Evolutionary conservation across 2,888 invertebrate genomes (phyloP).

Genomic region (Boloria euphrosyne): DNA sequence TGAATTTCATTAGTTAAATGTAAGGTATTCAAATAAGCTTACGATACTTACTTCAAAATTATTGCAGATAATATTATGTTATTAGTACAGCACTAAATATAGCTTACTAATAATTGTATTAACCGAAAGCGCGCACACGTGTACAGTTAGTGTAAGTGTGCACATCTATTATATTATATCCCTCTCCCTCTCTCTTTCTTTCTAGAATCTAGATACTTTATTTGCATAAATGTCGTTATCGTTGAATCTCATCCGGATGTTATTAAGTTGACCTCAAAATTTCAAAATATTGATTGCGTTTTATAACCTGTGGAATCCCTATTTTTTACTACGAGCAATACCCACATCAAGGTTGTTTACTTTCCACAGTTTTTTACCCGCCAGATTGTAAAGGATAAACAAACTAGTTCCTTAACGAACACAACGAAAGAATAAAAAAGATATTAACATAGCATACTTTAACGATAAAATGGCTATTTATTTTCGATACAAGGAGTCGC

Average conservation of each 20-base stretch:
- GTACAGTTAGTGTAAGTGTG: no score
- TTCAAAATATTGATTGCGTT: conserved; percentile 39
- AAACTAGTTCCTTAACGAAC: conserved; percentile 34
- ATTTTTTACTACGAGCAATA: conserved; percentile 39
- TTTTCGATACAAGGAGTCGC: conserved; percentile 6
- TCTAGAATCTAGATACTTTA: no score
- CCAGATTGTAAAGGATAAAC: conserved; percentile 37
- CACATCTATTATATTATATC: no score
- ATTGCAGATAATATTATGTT: no score
- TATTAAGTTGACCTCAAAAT: conserved; percentile 23
- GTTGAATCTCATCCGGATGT: background rate
- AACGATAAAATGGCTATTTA: conserved; percentile 34
- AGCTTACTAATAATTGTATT: no score
- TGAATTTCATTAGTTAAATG: no score
- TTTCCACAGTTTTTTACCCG: conserved; percentile 38
- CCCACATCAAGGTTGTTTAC: conserved; percentile 42
- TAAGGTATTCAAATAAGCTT: no score
- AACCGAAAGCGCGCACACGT: no score
- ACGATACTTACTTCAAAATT: no score
- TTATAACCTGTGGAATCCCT: conserved; percentile 37
- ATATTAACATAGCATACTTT: conserved; percentile 34
- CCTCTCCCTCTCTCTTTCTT: no score
- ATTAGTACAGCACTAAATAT: no score
- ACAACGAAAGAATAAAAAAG: conserved; percentile 33
- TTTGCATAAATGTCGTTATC: no score